Percentiles rank a stretch among this genome's conserved stretches.
phyloP scores from a whole-genome alignment of 2,113 vertebrate species.

The Fregetta grallaria region DNA sequence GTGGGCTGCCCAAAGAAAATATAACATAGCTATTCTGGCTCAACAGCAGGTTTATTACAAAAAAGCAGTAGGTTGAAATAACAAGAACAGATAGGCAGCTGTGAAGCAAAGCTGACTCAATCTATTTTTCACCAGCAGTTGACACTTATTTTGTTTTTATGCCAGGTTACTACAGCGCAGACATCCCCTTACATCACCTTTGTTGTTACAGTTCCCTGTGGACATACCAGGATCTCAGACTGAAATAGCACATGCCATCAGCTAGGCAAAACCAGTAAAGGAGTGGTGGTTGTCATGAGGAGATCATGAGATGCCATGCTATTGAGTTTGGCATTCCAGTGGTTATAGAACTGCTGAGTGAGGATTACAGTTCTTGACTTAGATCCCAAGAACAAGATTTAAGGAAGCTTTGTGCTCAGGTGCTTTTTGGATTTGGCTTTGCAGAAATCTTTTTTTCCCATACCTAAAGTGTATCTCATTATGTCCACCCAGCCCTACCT shows the following conservation, averaged over 20 bases:
- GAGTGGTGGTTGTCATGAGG: not conserved
- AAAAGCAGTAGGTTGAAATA: not conserved
- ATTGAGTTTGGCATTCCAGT: not conserved
- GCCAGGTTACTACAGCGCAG: accelerated
- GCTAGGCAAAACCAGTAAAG: not conserved
- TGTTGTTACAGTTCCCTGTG: not conserved
- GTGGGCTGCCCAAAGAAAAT: not conserved
- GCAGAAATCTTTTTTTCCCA: not conserved
- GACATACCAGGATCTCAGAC: not conserved
- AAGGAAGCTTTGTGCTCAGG: not conserved
- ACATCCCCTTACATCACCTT: not conserved
- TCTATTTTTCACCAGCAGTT: not conserved
- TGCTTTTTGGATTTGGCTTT: not conserved
- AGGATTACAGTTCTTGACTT: not conserved
- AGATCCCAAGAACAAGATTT: not conserved
- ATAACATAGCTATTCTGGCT: not conserved
- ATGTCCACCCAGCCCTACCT: not conserved
- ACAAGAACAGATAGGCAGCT: not conserved
- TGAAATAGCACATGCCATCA: not conserved
- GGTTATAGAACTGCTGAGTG: not conserved
- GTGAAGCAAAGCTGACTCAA: not conserved
- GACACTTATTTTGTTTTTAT: not conserved
- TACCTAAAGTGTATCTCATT: not conserved
- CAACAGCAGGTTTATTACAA: not conserved
- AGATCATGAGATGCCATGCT: not conserved